These are phyloP conservation scores for human (Homo sapiens) DNA, from an alignment of 2,113 vertebrate genomes.

Conservation along the genomic window GRCh38 chr1:71016001-71016500, in stretches of 20 bases:
- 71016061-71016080: no score
- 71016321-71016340: not conserved
- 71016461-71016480: not conserved
- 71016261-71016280: not conserved
- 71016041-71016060: no score
- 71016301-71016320: not conserved
- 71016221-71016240: not conserved
- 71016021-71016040: no score
- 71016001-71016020: no score
- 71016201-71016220: constrained; percentile 24
- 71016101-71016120: no score
- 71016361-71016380: not conserved
- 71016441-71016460: not conserved
- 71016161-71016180: no score
- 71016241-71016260: not conserved
- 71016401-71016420: not conserved
- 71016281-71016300: not conserved
- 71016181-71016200: not conserved
- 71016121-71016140: no score
- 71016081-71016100: no score
- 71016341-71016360: not conserved
- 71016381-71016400: not conserved
- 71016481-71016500: not conserved
- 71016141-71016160: no score
- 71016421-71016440: not conserved